These are phyloP conservation scores for Bucorvus abyssinicus DNA, from an alignment of 2,797 vertebrate species.

Conservation along the genomic window DNA sequence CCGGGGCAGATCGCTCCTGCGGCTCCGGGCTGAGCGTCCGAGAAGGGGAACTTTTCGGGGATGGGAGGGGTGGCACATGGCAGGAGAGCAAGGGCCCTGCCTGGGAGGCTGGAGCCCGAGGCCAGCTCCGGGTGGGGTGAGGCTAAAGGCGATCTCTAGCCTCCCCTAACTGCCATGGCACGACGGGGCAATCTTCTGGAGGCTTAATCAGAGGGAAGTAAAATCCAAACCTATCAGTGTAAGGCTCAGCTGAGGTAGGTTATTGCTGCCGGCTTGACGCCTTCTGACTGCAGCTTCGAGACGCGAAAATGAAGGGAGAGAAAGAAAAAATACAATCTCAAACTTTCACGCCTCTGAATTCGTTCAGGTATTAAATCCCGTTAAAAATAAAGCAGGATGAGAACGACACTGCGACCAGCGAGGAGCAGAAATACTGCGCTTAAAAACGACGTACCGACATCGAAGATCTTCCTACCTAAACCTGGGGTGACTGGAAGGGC, in stretches of 20 bases:
- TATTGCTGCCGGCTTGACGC: neutral
- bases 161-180: neutral
- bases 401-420: neutral
- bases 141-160: neutral
- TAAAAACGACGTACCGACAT: neutral
- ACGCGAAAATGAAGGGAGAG: neutral
- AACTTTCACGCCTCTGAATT: slow-evolving; percentile 5
- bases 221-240: neutral
- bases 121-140: neutral
- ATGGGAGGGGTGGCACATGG: neutral
- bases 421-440: neutral
- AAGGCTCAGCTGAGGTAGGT: neutral
- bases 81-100: neutral
- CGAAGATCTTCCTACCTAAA: neutral
- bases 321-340: neutral
- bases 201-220: neutral
- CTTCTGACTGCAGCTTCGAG: slow-evolving; percentile 2
- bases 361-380: neutral
- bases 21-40: neutral
- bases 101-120: neutral
- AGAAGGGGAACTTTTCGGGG: neutral
- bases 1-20: too few relatives aligned
- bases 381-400: neutral
- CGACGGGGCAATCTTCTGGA: neutral
- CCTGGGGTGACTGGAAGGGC: neutral